A percentile compares a stretch with the other conserved stretches of the same genome.
Evolutionary conservation across 2,888 invertebrate species (phyloP).

Genomic region (Bombylius major): DNA sequence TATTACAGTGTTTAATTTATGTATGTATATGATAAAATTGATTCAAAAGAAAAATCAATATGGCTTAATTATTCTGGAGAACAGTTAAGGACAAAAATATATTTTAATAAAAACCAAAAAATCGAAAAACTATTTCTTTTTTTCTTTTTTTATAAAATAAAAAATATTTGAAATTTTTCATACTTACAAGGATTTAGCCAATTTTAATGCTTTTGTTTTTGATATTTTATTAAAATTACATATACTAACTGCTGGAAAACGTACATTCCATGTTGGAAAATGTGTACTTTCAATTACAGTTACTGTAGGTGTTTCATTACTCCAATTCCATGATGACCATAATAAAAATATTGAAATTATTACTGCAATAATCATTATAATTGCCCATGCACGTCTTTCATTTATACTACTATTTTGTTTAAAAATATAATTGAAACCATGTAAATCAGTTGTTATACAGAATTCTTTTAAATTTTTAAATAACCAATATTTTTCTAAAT

Average conservation of each 20-base stretch:
- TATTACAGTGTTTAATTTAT: too few relatives aligned
- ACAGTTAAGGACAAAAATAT: too few relatives aligned
- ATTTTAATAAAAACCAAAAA: too few relatives aligned
- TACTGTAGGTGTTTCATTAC: conserved; percentile 46
- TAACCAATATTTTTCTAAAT: conserved; percentile 23
- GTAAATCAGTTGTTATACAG: conserved; percentile 53
- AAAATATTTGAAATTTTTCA: background rate
- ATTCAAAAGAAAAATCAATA: too few relatives aligned
- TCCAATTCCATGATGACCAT: conserved; percentile 46
- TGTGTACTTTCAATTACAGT: conserved; percentile 46
- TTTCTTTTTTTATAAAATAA: too few relatives aligned
- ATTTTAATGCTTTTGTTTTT: conserved; percentile 25
- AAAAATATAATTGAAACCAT: conserved; percentile 57
- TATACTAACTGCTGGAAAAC: conserved; percentile 45
- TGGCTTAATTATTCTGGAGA: too few relatives aligned
- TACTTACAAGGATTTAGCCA: conserved; percentile 38
- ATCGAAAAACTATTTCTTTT: too few relatives aligned
- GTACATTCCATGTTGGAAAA: conserved; percentile 44
- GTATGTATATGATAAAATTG: too few relatives aligned
- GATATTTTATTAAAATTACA: conserved; percentile 46
- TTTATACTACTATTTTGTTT: conserved; percentile 41
- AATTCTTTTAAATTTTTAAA: conserved; percentile 39
- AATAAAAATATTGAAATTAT: conserved; percentile 44
- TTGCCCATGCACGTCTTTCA: conserved; percentile 46
- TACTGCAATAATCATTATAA: conserved; percentile 43